phyloP scores from a whole-genome alignment of 2,113 vertebrate species.

The Mungos mungo region DNA sequence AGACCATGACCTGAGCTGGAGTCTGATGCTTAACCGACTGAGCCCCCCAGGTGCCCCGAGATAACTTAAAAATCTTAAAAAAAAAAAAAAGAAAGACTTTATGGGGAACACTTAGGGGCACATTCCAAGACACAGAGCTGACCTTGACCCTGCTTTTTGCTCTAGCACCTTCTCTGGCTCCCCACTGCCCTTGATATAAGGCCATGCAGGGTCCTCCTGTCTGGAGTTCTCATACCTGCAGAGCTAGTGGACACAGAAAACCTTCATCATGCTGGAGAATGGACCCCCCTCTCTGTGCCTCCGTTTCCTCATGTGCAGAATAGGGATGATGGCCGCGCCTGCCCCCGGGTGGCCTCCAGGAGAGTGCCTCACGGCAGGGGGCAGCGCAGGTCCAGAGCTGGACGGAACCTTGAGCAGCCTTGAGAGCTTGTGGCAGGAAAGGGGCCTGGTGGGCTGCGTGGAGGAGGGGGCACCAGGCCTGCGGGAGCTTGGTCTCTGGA shows the following conservation, averaged over 20 bases:
- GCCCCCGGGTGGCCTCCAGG: accelerated
- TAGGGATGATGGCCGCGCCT: background rate
- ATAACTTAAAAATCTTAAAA: no score
- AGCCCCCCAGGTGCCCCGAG: no score
- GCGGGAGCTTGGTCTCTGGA: background rate
- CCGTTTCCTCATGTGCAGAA: background rate
- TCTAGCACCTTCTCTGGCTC: background rate
- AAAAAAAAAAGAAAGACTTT: no score
- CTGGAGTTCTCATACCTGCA: background rate
- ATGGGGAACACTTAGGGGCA: background rate
- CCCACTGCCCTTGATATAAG: background rate
- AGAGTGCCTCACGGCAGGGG: background rate
- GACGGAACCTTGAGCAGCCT: background rate
- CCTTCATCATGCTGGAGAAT: background rate
- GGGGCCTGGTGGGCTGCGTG: background rate
- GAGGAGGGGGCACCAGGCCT: background rate
- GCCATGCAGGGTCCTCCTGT: background rate
- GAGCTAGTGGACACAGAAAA: background rate
- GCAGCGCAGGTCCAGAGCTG: no score
- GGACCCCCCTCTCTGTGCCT: background rate
- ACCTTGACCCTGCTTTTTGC: background rate
- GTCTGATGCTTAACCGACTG: no score
- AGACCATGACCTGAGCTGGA: no score
- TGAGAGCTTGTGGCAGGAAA: background rate
- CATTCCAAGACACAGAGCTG: no score